phyloP scores from a whole-genome alignment of 2,797 vertebrate species.

The Hoplostethus atlanticus region DNA sequence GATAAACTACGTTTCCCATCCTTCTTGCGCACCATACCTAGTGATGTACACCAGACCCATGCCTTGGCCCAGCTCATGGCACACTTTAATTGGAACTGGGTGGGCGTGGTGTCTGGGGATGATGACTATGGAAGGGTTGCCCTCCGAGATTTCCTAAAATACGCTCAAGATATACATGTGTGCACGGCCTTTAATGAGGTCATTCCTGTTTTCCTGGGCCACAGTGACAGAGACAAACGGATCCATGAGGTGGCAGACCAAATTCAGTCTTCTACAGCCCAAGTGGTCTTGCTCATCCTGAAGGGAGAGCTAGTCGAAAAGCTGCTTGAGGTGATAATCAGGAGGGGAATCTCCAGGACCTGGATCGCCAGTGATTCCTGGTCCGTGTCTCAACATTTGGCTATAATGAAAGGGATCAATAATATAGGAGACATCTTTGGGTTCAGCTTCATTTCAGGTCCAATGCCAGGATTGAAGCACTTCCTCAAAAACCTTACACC shows the following conservation, averaged over 20 bases:
- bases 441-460: constrained; percentile 64
- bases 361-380: constrained; percentile 75
- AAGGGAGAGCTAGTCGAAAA: constrained; percentile 60
- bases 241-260: constrained; percentile 47
- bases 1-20: constrained; percentile 68
- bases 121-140: constrained; percentile 70
- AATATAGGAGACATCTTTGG: constrained; percentile 68
- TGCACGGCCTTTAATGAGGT: constrained; percentile 62
- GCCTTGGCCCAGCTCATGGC: constrained; percentile 61
- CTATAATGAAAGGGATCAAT: constrained; percentile 63
- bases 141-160: constrained; percentile 52
- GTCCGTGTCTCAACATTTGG: constrained; percentile 58
- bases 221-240: constrained; percentile 1
- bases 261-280: constrained; percentile 54
- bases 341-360: constrained; percentile 50
- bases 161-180: constrained; percentile 46
- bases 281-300: constrained; percentile 69
- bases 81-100: constrained; percentile 66
- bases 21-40: constrained; percentile 73
- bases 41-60: constrained; percentile 66
- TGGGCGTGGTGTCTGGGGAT: constrained; percentile 69
- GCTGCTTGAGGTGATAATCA: constrained; percentile 64
- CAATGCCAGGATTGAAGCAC: constrained; percentile 55
- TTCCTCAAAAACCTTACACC: constrained; percentile 52
- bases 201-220: constrained; percentile 56